Evolutionary conservation across 2,797 vertebrate genomes (phyloP).

Genomic region (Mus minutoides): DNA sequence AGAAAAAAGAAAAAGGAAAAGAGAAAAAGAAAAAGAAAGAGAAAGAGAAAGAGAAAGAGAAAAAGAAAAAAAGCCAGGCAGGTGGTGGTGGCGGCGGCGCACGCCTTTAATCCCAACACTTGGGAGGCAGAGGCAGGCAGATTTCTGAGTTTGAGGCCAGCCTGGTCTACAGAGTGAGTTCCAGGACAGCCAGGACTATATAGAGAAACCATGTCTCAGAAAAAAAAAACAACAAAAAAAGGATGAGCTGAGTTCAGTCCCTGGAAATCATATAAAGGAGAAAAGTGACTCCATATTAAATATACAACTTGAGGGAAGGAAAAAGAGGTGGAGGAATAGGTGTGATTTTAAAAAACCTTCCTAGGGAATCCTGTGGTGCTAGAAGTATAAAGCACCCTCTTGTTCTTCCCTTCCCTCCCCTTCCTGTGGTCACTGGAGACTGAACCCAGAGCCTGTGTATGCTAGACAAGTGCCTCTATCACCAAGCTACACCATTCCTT

Average conservation of each 20-base stretch:
- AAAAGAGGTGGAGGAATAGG: not conserved
- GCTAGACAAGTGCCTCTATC: not conserved
- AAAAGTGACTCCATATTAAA: not conserved
- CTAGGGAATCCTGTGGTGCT: not conserved
- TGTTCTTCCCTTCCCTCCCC: not conserved
- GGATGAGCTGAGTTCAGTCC: not conserved
- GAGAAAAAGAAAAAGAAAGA: too few species aligned
- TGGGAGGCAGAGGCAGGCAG: too few species aligned
- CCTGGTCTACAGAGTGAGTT: too few species aligned
- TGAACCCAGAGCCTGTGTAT: not conserved
- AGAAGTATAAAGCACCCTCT: not conserved
- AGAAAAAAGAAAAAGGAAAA: too few species aligned
- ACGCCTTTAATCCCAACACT: too few species aligned
- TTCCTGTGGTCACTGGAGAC: not conserved
- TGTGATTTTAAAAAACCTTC: slow-evolving; percentile 8
- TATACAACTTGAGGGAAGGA: not conserved
- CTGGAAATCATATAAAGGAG: not conserved
- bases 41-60: too few species aligned
- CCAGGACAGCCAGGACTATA: too few species aligned
- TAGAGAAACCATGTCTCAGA: too few species aligned
- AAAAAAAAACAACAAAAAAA: too few species aligned
- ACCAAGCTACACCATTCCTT: not conserved
- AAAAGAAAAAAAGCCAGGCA: too few species aligned
- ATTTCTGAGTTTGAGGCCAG: too few species aligned
- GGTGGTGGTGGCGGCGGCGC: too few species aligned